Conservation (phyloP, 2,888 invertebrate species). For the Nebria salina region DNA sequence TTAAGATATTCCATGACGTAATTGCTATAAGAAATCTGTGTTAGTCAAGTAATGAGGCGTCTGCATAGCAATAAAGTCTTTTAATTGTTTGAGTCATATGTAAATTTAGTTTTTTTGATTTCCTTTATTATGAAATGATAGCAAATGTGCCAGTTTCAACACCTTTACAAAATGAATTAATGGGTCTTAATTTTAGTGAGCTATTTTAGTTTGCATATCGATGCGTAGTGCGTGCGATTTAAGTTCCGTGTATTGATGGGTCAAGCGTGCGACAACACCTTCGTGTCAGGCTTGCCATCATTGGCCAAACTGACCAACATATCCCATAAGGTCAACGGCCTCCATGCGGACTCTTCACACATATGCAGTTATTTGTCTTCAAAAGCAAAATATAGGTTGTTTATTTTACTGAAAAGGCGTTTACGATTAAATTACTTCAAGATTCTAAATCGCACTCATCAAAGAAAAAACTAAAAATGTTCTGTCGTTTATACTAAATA, state of each 20-base stretch:
- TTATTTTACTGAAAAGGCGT: no score
- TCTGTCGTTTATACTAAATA: no score
- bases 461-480: no score
- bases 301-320: constrained; percentile 32
- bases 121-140: background rate
- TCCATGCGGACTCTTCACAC: background rate
- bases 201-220: background rate
- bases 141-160: background rate
- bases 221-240: background rate
- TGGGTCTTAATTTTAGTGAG: background rate
- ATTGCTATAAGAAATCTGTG: background rate
- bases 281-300: constrained; percentile 12
- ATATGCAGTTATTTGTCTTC: constrained; percentile 7
- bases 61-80: background rate
- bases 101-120: background rate
- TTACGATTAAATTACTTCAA: no score
- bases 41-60: background rate
- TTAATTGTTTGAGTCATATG: background rate
- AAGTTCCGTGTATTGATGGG: constrained; percentile 36
- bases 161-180: background rate
- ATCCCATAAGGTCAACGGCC: constrained; percentile 28
- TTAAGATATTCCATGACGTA: background rate
- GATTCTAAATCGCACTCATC: no score
- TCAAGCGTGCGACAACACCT: constrained; percentile 23
- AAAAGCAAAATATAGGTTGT: background rate